These are phyloP conservation scores for Fratercula arctica DNA, from an alignment of 2,797 vertebrate species.

Conservation along the genomic window DNA sequence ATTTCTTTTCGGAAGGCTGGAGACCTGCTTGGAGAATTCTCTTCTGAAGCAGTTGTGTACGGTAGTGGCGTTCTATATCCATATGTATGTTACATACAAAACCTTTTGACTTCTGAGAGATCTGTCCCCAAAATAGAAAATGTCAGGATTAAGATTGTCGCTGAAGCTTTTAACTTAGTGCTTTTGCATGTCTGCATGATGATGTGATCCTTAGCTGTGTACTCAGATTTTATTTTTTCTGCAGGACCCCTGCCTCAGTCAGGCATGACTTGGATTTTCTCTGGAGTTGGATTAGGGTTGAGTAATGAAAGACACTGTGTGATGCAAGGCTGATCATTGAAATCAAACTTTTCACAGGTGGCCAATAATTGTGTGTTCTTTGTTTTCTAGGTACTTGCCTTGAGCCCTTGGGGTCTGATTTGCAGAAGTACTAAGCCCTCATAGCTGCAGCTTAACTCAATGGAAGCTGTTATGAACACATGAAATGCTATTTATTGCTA, in stretches of 20 bases:
- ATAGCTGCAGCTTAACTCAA: constrained; percentile 31
- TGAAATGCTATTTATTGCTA: constrained; percentile 24
- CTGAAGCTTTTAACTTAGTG: not conserved
- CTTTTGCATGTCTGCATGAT: not conserved
- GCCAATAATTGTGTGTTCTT: constrained; percentile 44
- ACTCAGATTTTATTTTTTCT: constrained; percentile 12
- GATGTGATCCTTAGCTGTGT: not conserved
- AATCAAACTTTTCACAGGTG: constrained; percentile 36
- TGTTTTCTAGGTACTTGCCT: constrained; percentile 37
- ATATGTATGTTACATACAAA: not conserved
- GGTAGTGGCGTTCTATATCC: not conserved
- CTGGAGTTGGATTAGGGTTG: constrained; percentile 21
- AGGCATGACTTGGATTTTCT: not conserved
- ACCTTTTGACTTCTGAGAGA: not conserved
- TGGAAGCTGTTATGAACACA: constrained; percentile 19
- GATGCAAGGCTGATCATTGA: constrained; percentile 40
- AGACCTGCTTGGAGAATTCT: not conserved
- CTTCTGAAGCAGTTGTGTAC: not conserved
- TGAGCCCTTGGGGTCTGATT: constrained; percentile 44
- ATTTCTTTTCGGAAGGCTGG: not conserved
- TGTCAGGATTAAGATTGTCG: not conserved
- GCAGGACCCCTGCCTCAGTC: constrained; percentile 13
- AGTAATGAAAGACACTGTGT: not conserved
- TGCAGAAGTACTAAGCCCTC: constrained; percentile 37
- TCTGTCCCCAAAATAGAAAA: not conserved